A percentile compares a stretch with the other conserved stretches of the same genome.
Evolutionary conservation across 2,113 vertebrate species (phyloP).

Genomic region (Tamias sibiricus): DNA sequence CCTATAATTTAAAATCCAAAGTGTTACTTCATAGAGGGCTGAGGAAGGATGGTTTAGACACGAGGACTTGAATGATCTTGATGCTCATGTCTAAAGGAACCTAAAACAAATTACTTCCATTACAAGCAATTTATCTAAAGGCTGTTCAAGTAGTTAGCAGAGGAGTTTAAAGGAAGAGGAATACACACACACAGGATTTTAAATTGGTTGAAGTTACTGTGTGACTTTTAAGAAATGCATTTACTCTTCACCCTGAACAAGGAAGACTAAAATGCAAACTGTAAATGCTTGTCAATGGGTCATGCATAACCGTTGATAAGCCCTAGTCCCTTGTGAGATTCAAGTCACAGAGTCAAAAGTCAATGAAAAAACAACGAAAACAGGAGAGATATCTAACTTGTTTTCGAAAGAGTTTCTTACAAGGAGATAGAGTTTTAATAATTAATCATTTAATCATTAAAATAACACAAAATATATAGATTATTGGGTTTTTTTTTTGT

Average conservation of each 20-base stretch:
- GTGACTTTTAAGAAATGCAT: neutral
- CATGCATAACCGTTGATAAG: neutral
- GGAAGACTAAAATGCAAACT: neutral
- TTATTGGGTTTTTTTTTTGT: too few species aligned
- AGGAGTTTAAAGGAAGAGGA: neutral
- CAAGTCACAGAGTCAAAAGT: neutral
- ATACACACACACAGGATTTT: neutral
- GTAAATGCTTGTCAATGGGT: neutral
- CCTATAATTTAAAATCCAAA: neutral
- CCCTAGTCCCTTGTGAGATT: neutral
- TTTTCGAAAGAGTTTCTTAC: neutral
- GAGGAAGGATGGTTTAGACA: neutral
- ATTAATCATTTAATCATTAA: constrained; percentile 37
- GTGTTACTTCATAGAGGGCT: neutral
- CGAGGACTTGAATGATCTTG: neutral
- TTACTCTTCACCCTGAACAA: neutral
- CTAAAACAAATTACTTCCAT: neutral
- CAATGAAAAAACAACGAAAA: neutral
- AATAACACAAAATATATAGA: neutral
- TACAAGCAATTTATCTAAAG: neutral
- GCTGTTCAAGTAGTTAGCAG: neutral
- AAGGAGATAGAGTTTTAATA: neutral
- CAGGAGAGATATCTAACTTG: neutral
- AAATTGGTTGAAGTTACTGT: neutral
- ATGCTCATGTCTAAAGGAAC: neutral